These are phyloP conservation scores for Siniperca chuatsi DNA, from an alignment of 2,113 vertebrate genomes.

Conservation along the genomic window DNA sequence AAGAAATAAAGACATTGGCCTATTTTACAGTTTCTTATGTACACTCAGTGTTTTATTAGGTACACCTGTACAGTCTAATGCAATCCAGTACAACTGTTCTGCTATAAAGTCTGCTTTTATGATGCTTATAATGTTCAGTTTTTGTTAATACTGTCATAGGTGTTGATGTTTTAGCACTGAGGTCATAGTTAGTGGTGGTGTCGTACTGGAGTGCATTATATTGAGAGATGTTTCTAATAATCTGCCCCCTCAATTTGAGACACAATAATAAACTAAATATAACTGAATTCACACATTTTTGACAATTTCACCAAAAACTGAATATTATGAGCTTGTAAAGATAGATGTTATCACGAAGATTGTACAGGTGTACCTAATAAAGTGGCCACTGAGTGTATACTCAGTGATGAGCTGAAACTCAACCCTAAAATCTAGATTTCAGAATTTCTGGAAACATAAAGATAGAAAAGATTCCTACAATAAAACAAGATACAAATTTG, in stretches of 20 bases:
- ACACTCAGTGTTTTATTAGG: not conserved
- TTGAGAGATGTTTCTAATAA: not conserved
- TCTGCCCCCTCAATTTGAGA: not conserved
- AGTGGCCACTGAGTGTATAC: not conserved
- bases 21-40: no score
- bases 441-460: not conserved
- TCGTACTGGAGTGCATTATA: not conserved
- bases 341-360: not conserved
- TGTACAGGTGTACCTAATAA: not conserved
- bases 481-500: slow-evolving; percentile 5
- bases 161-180: not conserved
- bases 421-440: not conserved
- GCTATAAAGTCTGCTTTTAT: not conserved
- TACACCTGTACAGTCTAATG: not conserved
- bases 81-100: not conserved
- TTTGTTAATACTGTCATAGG: not conserved
- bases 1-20: no score
- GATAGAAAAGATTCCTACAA: no score
- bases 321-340: not conserved
- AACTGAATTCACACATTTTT: not conserved
- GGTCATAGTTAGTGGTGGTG: not conserved
- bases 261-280: not conserved
- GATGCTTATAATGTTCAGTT: not conserved
- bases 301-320: not conserved
- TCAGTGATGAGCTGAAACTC: not conserved